These are phyloP conservation scores for Scophthalmus maximus DNA, from an alignment of 2,113 vertebrate species.

Conservation along the genomic window DNA sequence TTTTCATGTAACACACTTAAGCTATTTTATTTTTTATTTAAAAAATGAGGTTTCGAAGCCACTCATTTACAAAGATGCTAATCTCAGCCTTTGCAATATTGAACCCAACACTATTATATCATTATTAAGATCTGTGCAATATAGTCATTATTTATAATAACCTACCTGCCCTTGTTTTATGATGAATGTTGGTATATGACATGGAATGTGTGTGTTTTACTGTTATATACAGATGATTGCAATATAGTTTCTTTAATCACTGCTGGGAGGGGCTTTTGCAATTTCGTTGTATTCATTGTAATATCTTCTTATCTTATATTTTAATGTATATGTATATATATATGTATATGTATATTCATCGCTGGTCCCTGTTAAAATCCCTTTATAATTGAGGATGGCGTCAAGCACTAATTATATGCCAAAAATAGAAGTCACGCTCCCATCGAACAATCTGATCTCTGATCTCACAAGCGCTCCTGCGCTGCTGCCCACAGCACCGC, in stretches of 20 bases:
- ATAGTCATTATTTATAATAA: no score
- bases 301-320: no score
- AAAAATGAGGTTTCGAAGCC: neutral
- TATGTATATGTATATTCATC: constrained; percentile 55
- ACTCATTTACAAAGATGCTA: neutral
- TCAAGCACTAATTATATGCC: constrained; percentile 16
- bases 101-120: neutral
- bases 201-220: no score
- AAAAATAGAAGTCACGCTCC: constrained; percentile 6
- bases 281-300: no score
- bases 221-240: no score
- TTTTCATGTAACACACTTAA: neutral
- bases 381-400: constrained; percentile 49
- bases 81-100: constrained; percentile 41
- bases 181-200: no score
- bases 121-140: no score
- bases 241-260: no score
- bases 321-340: no score
- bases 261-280: no score
- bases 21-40: constrained; percentile 11
- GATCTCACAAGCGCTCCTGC: neutral
- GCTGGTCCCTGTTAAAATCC: constrained; percentile 55
- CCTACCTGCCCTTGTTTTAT: no score
- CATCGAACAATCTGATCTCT: constrained; percentile 10
- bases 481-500: constrained; percentile 2